A percentile compares a stretch with the other conserved stretches of the same genome.
phyloP scores from a whole-genome alignment of 2,888 invertebrate species.

The Leucozona laternaria region DNA sequence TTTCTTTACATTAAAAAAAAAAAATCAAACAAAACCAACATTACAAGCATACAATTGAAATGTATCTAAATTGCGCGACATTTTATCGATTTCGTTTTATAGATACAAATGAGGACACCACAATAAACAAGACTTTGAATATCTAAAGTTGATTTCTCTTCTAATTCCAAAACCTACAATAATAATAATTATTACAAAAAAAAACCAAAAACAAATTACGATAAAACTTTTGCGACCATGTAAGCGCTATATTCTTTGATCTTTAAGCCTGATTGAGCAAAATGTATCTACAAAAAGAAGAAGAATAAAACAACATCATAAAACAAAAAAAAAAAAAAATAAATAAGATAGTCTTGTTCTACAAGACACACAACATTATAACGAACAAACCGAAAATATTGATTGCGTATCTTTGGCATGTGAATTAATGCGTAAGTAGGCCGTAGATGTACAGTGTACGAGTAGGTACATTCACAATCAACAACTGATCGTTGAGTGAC shows the following conservation, averaged over 20 bases:
- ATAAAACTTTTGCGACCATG: slow-evolving; percentile 48
- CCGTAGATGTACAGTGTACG: slow-evolving; percentile 33
- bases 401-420: slow-evolving; percentile 68
- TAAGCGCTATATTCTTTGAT: slow-evolving; percentile 60
- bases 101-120: slow-evolving; percentile 40
- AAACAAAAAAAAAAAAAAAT: slow-evolving; percentile 10
- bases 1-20: slow-evolving; percentile 10
- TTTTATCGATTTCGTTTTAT: slow-evolving; percentile 56
- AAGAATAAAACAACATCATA: neutral
- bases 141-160: slow-evolving; percentile 24
- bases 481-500: slow-evolving; percentile 39
- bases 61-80: slow-evolving; percentile 52
- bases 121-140: neutral
- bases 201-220: slow-evolving; percentile 37
- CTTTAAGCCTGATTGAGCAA: slow-evolving; percentile 29
- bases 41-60: slow-evolving; percentile 35
- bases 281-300: slow-evolving; percentile 16
- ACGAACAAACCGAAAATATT: slow-evolving; percentile 46
- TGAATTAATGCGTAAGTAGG: slow-evolving; percentile 71
- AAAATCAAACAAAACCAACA: neutral
- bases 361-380: slow-evolving; percentile 9
- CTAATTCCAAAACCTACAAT: slow-evolving; percentile 8
- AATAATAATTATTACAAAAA: slow-evolving; percentile 13
- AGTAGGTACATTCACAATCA: neutral
- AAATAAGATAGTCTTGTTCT: slow-evolving; percentile 40